Percentiles rank a stretch among this genome's conserved stretches.
Conservation (phyloP, 2,113 vertebrate species). For the Mastomys coucha region DNA sequence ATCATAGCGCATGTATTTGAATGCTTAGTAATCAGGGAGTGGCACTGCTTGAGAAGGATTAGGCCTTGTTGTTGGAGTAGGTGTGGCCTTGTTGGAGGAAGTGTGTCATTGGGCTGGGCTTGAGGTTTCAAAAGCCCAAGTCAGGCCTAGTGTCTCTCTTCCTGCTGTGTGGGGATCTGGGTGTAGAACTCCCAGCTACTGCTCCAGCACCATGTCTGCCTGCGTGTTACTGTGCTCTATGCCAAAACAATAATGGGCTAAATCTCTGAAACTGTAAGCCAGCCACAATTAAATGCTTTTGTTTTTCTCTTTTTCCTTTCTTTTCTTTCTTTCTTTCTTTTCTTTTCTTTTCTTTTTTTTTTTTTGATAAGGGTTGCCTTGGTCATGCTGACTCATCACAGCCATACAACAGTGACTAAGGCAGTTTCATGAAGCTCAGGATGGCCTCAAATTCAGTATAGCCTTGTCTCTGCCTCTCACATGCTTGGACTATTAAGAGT, state of each 20-base stretch:
- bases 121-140: neutral
- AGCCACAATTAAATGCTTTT: neutral
- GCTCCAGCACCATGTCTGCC: neutral
- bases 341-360: too few species aligned
- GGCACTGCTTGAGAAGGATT: neutral
- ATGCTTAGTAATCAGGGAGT: too few species aligned
- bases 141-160: neutral
- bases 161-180: neutral
- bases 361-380: neutral
- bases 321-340: too few species aligned
- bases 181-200: neutral
- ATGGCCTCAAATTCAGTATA: neutral
- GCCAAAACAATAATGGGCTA: neutral
- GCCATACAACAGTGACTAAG: neutral
- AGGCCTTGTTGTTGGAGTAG: neutral
- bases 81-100: neutral
- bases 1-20: neutral
- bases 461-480: too few species aligned
- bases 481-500: neutral
- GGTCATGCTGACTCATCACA: neutral
- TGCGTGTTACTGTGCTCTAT: neutral
- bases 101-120: neutral
- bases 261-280: neutral
- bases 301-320: too few species aligned
- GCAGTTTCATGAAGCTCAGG: neutral